phyloP scores from a whole-genome alignment of 2,888 invertebrate species.

The Polietes domitor region DNA sequence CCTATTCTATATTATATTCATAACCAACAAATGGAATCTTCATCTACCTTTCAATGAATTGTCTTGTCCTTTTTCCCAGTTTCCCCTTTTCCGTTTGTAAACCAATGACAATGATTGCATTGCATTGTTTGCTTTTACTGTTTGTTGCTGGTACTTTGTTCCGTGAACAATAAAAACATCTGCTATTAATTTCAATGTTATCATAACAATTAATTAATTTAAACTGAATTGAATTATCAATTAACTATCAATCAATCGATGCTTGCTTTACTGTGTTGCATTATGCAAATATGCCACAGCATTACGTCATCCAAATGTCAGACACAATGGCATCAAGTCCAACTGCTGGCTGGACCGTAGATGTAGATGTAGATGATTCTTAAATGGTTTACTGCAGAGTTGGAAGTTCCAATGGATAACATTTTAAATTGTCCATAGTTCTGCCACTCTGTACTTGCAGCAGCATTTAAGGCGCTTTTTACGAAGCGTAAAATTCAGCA shows the following conservation, averaged over 20 bases:
- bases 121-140: not conserved
- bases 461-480: not conserved
- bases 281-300: conserved; percentile 55
- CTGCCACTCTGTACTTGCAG: not conserved
- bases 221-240: conserved; percentile 36
- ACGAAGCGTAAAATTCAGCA: no score
- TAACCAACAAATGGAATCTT: no score
- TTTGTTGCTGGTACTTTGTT: conserved; percentile 11
- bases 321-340: conserved; percentile 19
- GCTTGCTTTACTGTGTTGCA: conserved; percentile 57
- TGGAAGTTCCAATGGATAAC: not conserved
- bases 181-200: conserved; percentile 62
- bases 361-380: not conserved
- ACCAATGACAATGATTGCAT: not conserved
- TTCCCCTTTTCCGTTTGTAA: not conserved
- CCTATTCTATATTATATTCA: no score
- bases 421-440: not conserved
- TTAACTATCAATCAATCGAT: conserved; percentile 49
- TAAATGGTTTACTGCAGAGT: not conserved
- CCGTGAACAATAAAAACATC: conserved; percentile 37
- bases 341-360: not conserved
- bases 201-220: conserved; percentile 58
- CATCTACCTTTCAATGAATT: no score
- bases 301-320: conserved; percentile 60
- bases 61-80: no score